Base-by-base conservation (phyloP, 2,113 vertebrate genomes). In the Chionodraco myersi region DNA sequence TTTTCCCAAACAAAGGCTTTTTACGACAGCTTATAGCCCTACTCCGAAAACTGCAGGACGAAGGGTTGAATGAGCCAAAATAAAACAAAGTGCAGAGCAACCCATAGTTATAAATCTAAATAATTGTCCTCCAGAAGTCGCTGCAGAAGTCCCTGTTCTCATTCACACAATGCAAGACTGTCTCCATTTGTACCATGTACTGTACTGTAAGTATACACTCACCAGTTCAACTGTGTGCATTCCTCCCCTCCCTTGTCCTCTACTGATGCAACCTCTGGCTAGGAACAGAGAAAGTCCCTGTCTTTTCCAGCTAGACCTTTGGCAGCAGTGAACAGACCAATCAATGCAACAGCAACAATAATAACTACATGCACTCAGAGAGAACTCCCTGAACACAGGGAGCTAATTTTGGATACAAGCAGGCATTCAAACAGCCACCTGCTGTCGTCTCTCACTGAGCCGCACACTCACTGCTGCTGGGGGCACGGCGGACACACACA, bases 1-100 rank as follows among this genome's bases (percentile, higher is more conserved):
- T 96, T 90, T 96, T 94, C 83, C 96, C 95, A 45, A 96, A 97
- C 84, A 94, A 95, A 52, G 97, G 97, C 83, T 99, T 99, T 89
- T 93, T 97, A 67, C 52, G 3, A 65, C 91, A 92, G 49, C 91
- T 93, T 12, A 86, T 86, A n/a, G 68, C 14, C 4, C 82, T 93
- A 14, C 86, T 92, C 49, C 47, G 13, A 85, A 81, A 78, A 60
- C 80, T 92, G 60, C 76, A 60, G 54, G 72, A 71, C 0, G n/a
- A 82, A 36, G 15, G 14, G 34, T 34, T 45, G 26, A 75, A 77
- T 5, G 47, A 72, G 30, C 4, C 10, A 18, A 52, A 86, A 72
- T 79, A 58, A 63, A 61, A 75, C 6, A 18, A 78, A 58, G 49
- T 10, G 8, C 59, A 2, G 54, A 75, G n/a, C 10, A 54, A 66